phyloP scores from a whole-genome alignment of 1,140 invertebrate genomes.

The Bombus difficillimus region DNA sequence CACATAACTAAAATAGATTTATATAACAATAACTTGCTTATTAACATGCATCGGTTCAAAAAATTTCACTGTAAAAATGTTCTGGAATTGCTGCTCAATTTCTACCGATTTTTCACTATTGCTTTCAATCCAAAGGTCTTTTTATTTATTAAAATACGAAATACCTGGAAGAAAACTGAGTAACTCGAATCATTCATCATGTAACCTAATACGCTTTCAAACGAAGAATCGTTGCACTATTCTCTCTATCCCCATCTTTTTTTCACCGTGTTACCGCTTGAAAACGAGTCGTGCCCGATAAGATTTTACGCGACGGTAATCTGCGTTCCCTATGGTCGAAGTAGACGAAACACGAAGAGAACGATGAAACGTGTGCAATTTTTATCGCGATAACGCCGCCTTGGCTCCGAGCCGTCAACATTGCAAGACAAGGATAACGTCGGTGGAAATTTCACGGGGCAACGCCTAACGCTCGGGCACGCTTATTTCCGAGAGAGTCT shows the following conservation, averaged over 20 bases:
- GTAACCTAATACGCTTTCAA: not conserved
- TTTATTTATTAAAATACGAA: not conserved
- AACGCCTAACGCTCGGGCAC: constrained; percentile 25
- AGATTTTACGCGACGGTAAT: constrained; percentile 13
- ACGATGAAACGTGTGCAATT: not conserved
- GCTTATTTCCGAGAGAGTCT: constrained; percentile 36
- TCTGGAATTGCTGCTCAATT: no score
- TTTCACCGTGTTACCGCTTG: not conserved
- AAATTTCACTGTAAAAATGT: no score
- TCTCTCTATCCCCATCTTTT: constrained; percentile 2
- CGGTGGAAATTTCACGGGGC: constrained; percentile 24
- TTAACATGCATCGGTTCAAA: no score
- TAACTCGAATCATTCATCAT: no score
- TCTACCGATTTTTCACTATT: no score
- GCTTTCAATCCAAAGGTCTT: no score
- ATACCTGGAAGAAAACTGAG: not conserved
- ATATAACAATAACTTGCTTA: not conserved
- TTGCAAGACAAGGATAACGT: not conserved
- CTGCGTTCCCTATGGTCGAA: constrained; percentile 8
- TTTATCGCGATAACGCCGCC: constrained; percentile 35
- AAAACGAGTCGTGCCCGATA: constrained; percentile 31
- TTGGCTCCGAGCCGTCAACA: not conserved
- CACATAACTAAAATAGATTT: not conserved
- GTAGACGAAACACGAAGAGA: constrained; percentile 15
- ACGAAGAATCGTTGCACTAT: constrained; percentile 21